Percentiles rank a stretch among this genome's conserved stretches.
These are phyloP conservation scores for Gymnogyps californianus DNA, from an alignment of 2,113 vertebrate genomes.

Conservation along the genomic window DNA sequence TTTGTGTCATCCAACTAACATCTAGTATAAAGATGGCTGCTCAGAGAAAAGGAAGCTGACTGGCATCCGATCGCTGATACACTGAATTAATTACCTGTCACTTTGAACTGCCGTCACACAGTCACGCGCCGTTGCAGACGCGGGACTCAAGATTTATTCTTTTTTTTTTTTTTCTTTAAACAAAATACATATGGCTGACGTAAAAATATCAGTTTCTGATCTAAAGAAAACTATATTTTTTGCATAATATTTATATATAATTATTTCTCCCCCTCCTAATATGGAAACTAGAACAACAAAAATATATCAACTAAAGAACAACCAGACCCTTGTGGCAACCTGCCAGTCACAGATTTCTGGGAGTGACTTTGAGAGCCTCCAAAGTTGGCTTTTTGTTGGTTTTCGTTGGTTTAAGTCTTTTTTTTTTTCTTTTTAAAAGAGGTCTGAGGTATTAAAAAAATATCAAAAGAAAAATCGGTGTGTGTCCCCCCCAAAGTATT, in stretches of 20 bases:
- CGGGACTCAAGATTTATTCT: slow-evolving; percentile 22
- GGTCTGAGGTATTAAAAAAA: slow-evolving; percentile 75
- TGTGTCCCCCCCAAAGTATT: slow-evolving; percentile 29
- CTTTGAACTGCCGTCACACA: slow-evolving; percentile 15
- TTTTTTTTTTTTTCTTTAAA: slow-evolving; percentile 66
- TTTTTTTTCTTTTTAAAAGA: neutral
- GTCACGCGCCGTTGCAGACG: neutral
- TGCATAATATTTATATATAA: slow-evolving; percentile 77
- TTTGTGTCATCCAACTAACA: slow-evolving; percentile 63
- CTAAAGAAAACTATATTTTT: slow-evolving; percentile 78
- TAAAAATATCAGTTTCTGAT: slow-evolving; percentile 75
- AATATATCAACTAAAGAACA: slow-evolving; percentile 27
- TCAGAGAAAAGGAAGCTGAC: slow-evolving; percentile 71
- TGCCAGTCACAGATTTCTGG: slow-evolving; percentile 57
- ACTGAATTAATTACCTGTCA: slow-evolving; percentile 46
- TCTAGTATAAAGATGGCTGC: slow-evolving; percentile 79
- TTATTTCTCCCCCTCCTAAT: slow-evolving; percentile 37
- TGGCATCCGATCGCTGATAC: slow-evolving; percentile 54
- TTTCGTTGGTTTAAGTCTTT: neutral
- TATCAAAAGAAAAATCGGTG: neutral
- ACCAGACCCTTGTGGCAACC: slow-evolving; percentile 62
- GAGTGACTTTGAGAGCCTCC: slow-evolving; percentile 53
- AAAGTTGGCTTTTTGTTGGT: slow-evolving; percentile 21
- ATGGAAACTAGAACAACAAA: slow-evolving; percentile 62
- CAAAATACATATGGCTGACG: slow-evolving; percentile 80